Evolutionary conservation across 64 coral and sea anemone species (phyloP).

Genomic region (Catalaphyllia jardinei): DNA sequence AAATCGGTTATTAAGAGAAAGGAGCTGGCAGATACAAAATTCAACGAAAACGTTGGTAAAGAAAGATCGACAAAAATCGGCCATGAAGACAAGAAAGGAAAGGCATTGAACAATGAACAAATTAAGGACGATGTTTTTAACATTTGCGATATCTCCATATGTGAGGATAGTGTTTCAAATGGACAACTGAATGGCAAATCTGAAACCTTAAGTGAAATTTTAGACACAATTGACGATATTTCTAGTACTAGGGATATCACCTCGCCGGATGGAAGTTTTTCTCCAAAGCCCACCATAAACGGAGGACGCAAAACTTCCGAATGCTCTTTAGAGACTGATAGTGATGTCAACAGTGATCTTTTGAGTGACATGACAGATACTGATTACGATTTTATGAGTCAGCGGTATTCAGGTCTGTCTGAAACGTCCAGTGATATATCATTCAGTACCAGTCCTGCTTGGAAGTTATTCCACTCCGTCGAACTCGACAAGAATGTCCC

Average conservation of each 20-base stretch:
- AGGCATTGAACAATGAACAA: neutral
- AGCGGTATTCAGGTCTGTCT: conserved; percentile 37
- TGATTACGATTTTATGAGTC: conserved; percentile 33
- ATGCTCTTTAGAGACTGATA: conserved; percentile 30
- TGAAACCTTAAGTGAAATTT: neutral
- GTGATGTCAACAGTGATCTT: conserved; percentile 14
- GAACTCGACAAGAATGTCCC: neutral
- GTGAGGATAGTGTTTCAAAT: neutral
- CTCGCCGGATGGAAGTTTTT: neutral
- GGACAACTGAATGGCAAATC: neutral
- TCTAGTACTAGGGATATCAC: neutral
- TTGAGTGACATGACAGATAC: conserved; percentile 31
- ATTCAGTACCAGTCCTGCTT: conserved; percentile 37
- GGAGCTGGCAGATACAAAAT: neutral
- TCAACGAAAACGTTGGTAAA: neutral
- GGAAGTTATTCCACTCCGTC: conserved; percentile 31
- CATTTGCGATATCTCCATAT: neutral
- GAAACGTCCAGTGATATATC: conserved; percentile 48
- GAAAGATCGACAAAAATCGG: neutral
- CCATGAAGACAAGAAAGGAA: neutral
- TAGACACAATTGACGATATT: neutral
- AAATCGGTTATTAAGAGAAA: neutral
- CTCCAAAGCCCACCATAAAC: neutral
- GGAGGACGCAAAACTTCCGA: neutral
- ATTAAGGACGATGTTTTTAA: neutral